Evolutionary conservation across 2,888 invertebrate genomes (phyloP), one percentile per base, ranked within the genome.

Genomic region (Agonum fuliginosum): DNA sequence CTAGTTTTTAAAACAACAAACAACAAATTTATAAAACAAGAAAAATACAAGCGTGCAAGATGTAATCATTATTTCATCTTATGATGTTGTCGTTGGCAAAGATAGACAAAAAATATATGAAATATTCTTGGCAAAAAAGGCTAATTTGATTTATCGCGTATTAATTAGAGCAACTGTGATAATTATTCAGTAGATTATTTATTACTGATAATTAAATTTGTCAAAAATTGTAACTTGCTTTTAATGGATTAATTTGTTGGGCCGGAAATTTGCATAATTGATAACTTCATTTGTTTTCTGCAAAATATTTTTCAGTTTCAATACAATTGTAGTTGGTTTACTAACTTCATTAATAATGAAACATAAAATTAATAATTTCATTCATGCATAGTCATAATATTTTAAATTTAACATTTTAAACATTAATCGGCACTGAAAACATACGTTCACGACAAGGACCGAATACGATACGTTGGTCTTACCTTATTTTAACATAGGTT

Each of bases 1-100:
- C 54, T 24, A 54, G 54, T 54, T 54, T 54, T 54, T 54, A 54
- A 54, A 54, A 12, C 54, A 54, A 54, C 54, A 54, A 54, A 54
- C 54, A 54, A 24, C 54, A 22, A 54, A 24, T 12, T 54, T 10
- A 54, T 54, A 54, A 54, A 54, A 24, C 54, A 54, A 54, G 54
- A n/a, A 37, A 3, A n/a, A 37, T n/a, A n/a, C n/a, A n/a, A n/a
- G n/a, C n/a, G 34, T n/a, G 34, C 8, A 34, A 8, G 0, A 37
- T 8, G 37, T 37, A 37, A 37, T 37, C 12, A 37, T 37, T 37
- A 37, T 37, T 37, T 37, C 37, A n/a, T 37, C 37, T 37, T 37
- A 37, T 37, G n/a, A 12, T 37, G 12, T 37, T 37, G 12, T 37
- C 4, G n/a, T 37, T 37, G 37, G 37, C 37, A 37, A 0, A 2